phyloP scores from a whole-genome alignment of 2,797 vertebrate genomes.

The Heterohyrax brucei region DNA sequence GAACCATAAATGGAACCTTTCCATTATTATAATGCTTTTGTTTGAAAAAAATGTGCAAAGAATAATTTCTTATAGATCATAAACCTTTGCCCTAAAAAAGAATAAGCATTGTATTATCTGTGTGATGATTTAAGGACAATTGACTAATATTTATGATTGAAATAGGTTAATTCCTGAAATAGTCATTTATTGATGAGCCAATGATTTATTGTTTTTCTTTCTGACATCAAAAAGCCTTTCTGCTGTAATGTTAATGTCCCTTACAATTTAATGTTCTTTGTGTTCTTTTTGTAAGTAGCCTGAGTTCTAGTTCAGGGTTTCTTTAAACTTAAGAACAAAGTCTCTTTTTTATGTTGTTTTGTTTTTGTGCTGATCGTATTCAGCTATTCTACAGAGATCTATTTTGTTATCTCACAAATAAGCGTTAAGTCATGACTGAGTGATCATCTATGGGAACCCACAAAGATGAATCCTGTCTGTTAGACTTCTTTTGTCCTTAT shows the following conservation, averaged over 20 bases:
- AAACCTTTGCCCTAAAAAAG: slow-evolving; percentile 14
- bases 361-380: not conserved
- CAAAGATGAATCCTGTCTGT: not conserved
- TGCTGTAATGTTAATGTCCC: slow-evolving; percentile 62
- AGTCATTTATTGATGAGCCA: slow-evolving; percentile 42
- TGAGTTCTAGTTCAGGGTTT: slow-evolving; percentile 16
- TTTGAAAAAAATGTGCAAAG: slow-evolving; percentile 48
- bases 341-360: slow-evolving; percentile 39
- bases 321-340: slow-evolving; percentile 27
- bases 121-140: slow-evolving; percentile 17
- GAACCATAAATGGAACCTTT: slow-evolving; percentile 52
- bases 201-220: slow-evolving; percentile 11
- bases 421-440: slow-evolving; percentile 44
- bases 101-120: not conserved
- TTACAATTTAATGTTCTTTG: not conserved
- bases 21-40: slow-evolving; percentile 55
- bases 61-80: slow-evolving; percentile 18
- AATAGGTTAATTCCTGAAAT: not conserved
- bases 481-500: slow-evolving; percentile 10
- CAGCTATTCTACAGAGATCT: not conserved
- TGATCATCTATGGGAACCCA: slow-evolving; percentile 38
- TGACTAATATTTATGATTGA: slow-evolving; percentile 41
- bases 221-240: slow-evolving; percentile 5
- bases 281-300: slow-evolving; percentile 37
- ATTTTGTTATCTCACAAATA: slow-evolving; percentile 20